Conservation (phyloP, 2,113 vertebrate species). For the Aythya baeri region DNA sequence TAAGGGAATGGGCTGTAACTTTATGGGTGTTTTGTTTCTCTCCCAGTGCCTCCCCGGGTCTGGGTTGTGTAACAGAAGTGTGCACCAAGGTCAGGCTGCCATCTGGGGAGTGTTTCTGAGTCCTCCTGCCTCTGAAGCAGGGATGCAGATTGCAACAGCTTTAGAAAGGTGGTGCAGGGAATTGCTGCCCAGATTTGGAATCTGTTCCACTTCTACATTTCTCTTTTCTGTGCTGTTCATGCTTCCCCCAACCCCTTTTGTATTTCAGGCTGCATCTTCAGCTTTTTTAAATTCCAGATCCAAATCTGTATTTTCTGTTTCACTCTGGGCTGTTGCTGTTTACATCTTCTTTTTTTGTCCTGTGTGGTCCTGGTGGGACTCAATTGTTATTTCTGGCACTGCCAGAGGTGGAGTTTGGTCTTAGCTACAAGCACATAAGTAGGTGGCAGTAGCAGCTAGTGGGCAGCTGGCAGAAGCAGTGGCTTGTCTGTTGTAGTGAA, state of each 20-base stretch:
- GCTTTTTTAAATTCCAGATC: background rate
- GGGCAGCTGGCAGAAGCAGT: background rate
- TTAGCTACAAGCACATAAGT: background rate
- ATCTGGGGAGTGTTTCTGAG: background rate
- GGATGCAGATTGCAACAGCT: background rate
- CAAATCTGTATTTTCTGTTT: background rate
- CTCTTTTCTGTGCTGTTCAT: background rate
- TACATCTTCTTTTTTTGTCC: background rate
- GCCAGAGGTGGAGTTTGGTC: background rate
- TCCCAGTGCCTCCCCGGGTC: background rate
- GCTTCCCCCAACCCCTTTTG: background rate
- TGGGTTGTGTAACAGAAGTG: background rate
- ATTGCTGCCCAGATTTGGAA: background rate
- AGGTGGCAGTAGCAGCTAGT: background rate
- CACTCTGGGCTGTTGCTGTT: background rate
- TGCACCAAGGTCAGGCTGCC: conserved; percentile 28
- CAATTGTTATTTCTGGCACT: background rate
- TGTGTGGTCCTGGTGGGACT: background rate
- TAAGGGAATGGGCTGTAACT: background rate
- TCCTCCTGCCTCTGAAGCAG: background rate
- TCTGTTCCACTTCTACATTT: background rate
- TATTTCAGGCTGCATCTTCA: background rate
- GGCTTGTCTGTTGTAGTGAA: background rate
- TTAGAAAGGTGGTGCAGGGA: background rate
- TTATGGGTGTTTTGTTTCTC: background rate